Evolutionary conservation across 2,113 vertebrate species (phyloP).

Genomic region (Gorsachius goisagi): DNA sequence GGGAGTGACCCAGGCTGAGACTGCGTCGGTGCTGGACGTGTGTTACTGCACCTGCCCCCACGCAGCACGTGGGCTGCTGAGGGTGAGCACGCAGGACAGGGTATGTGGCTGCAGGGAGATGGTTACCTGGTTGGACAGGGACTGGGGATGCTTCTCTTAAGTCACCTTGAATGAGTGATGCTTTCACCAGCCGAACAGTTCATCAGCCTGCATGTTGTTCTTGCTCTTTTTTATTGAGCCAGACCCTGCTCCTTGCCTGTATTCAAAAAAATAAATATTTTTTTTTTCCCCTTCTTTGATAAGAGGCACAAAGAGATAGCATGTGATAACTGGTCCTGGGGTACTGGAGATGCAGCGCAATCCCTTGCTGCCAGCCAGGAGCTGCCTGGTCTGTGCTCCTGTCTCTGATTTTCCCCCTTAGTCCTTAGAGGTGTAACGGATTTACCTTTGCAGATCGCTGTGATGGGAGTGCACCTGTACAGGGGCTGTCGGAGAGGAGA

Average conservation of each 20-base stretch:
- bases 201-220: not conserved
- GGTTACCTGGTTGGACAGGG: not conserved
- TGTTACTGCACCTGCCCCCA: fast-evolving
- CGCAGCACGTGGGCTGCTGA: not conserved
- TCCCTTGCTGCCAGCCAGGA: not conserved
- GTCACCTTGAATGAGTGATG: not conserved
- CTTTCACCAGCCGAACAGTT: not conserved
- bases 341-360: not conserved
- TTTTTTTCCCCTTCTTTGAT: not conserved
- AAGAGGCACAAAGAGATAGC: not conserved
- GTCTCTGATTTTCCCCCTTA: not conserved
- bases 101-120: not conserved
- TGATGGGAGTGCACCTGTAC: not conserved
- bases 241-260: not conserved
- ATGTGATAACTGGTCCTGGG: not conserved
- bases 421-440: not conserved
- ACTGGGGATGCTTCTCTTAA: not conserved
- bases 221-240: not conserved
- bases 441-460: not conserved
- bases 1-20: not conserved
- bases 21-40: not conserved
- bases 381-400: not conserved
- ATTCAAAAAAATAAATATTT: fast-evolving
- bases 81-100: not conserved
- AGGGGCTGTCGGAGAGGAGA: not conserved